phyloP scores from a whole-genome alignment of 2,797 vertebrate species.

The Mus spretus region DNA sequence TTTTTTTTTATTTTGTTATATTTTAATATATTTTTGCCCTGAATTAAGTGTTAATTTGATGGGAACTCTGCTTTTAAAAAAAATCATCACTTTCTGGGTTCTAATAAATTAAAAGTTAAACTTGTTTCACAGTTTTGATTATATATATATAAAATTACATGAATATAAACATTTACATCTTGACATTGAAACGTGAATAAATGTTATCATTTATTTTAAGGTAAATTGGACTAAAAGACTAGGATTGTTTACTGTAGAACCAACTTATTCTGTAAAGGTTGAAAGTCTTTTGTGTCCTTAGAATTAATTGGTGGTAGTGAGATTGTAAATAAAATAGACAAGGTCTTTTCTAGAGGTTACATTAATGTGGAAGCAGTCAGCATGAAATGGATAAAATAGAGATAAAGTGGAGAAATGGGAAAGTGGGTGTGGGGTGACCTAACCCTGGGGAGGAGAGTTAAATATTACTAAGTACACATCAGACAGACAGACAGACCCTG shows the following conservation, averaged over 20 bases:
- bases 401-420: not conserved
- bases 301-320: constrained; percentile 22
- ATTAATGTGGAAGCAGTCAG: constrained; percentile 14
- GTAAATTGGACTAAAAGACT: constrained; percentile 31
- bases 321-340: not conserved
- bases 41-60: constrained; percentile 86
- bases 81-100: constrained; percentile 85
- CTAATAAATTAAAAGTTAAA: constrained; percentile 88
- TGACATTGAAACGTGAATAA: constrained; percentile 66
- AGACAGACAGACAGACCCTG: not conserved
- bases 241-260: constrained; percentile 40
- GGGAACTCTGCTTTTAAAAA: constrained; percentile 82
- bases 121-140: constrained; percentile 80
- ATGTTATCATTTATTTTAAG: constrained; percentile 62
- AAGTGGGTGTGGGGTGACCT: not conserved
- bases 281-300: not conserved
- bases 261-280: constrained; percentile 25
- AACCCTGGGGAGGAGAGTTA: not conserved
- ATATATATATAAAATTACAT: constrained; percentile 30
- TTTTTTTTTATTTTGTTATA: constrained; percentile 32
- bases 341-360: constrained; percentile 42
- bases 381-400: constrained; percentile 42
- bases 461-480: not conserved
- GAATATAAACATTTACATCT: constrained; percentile 54
- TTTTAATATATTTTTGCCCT: constrained; percentile 82